Base-by-base conservation (phyloP, 2,888 invertebrate species). In the Dynastes tityus region DNA sequence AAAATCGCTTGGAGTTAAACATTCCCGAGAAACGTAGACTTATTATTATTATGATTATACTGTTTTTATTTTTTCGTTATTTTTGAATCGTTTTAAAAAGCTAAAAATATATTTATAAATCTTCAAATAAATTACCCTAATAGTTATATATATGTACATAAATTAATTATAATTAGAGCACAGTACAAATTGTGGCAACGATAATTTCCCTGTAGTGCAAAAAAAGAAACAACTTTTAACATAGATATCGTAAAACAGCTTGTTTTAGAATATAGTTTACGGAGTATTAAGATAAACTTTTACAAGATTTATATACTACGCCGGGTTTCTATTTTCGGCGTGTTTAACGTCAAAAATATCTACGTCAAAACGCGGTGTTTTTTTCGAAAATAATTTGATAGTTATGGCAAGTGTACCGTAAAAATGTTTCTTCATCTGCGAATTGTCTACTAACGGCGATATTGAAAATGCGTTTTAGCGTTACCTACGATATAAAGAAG, bases 151-250 rank as follows among this genome's bases (percentile, higher is more conserved):
- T 27, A 27, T 45, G 13, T 53, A 16, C 16, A 53, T 49, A 45
- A 45, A 45, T 16, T 68, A 68, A 22, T 27, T 68, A 51, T 16
- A 49, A 49, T 27, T 49, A 68, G 8, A 51, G 68, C 45, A 49
- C 68, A 40, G 16, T 49, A 68, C 8, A 16, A 68, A 49, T 49
- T 68, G 68, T 68, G 29, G 49, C 65, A 16, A 65, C 40, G 37
- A 65, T 65, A 40, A n/a, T 65, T 40, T 65, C 65, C 65, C 65
- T 65, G 65, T 65, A 64, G 65, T 65, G 65, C 68, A 22, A 68
- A 68, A 68, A 68, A n/a, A 4, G 45, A 37, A 32, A 32, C 2
- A 32, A 16, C 16, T 16, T 16, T 68, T 68, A 53, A 53, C n/a
- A 16, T 53, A n/a, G n/a, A 53, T 53, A 4, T 53, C 45, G 8